Conservation (phyloP, 1,140 invertebrate genomes). For the Bicyclus anynana region DNA sequence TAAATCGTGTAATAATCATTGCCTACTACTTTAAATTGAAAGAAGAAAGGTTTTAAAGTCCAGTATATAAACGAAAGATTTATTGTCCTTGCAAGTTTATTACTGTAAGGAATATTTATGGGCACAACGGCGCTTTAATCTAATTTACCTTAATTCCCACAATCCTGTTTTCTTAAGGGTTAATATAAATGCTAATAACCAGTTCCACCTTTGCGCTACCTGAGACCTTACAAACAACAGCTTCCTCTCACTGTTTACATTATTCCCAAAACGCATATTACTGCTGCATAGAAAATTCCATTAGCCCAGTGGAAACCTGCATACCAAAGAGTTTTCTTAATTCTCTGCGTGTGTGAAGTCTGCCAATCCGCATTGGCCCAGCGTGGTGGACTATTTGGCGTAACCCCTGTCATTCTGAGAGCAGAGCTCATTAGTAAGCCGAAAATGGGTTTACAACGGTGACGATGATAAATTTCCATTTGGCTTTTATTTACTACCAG, state of each 20-base stretch:
- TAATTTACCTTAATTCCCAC: constrained; percentile 18
- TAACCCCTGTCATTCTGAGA: no score
- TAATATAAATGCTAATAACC: constrained; percentile 23
- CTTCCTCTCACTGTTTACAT: not conserved
- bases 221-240: constrained; percentile 6
- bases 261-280: not conserved
- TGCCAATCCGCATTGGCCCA: no score
- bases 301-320: no score
- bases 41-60: not conserved
- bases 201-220: constrained; percentile 10
- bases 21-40: no score
- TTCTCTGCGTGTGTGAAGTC: no score
- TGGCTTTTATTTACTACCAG: no score
- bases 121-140: constrained; percentile 10
- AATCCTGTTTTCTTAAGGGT: constrained; percentile 15
- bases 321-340: no score
- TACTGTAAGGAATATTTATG: constrained; percentile 6
- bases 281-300: not conserved
- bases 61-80: constrained; percentile 1
- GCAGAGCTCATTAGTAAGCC: no score
- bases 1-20: no score
- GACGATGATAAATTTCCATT: no score
- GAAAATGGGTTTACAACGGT: no score
- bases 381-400: no score
- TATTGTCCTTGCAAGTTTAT: constrained; percentile 2